Percentiles rank a stretch among this genome's conserved stretches.
Evolutionary conservation across 2,797 vertebrate genomes (phyloP).

Genomic region (Oryzias sinensis): DNA sequence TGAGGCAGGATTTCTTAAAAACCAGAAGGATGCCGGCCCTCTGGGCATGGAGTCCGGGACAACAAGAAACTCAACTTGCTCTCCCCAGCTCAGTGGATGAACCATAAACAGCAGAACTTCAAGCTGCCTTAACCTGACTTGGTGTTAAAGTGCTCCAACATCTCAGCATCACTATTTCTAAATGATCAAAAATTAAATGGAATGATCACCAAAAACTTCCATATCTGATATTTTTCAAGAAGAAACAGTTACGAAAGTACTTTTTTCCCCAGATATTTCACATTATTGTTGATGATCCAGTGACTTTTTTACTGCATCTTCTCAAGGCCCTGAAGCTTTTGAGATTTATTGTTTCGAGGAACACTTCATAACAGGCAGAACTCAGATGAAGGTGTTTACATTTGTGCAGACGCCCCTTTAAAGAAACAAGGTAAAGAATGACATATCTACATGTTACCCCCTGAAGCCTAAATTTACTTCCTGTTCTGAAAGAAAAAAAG

Average conservation of each 20-base stretch:
- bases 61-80: conserved; percentile 15
- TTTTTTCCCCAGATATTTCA: too few species aligned
- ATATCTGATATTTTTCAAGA: not conserved
- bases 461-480: too few species aligned
- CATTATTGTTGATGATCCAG: too few species aligned
- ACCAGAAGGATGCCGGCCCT: too few species aligned
- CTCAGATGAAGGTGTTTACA: conserved; percentile 54
- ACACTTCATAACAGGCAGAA: not conserved
- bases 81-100: conserved; percentile 19
- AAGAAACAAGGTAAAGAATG: conserved; percentile 35
- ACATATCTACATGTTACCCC: conserved; percentile 1
- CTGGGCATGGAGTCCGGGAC: too few species aligned
- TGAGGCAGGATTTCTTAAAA: too few species aligned
- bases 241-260: too few species aligned
- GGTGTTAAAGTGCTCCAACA: conserved; percentile 31
- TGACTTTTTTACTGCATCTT: too few species aligned
- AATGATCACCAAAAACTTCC: conserved; percentile 22
- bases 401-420: conserved; percentile 75
- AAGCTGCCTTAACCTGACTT: conserved; percentile 69
- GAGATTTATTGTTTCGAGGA: not conserved
- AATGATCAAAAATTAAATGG: too few species aligned
- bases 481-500: too few species aligned
- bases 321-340: too few species aligned
- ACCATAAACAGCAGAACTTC: conserved; percentile 27
- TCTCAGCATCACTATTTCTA: conserved; percentile 15